Evolutionary conservation across 2,797 vertebrate genomes (phyloP), one percentile per base, ranked within the genome.

Genomic region (Acipenser transmontanus): DNA sequence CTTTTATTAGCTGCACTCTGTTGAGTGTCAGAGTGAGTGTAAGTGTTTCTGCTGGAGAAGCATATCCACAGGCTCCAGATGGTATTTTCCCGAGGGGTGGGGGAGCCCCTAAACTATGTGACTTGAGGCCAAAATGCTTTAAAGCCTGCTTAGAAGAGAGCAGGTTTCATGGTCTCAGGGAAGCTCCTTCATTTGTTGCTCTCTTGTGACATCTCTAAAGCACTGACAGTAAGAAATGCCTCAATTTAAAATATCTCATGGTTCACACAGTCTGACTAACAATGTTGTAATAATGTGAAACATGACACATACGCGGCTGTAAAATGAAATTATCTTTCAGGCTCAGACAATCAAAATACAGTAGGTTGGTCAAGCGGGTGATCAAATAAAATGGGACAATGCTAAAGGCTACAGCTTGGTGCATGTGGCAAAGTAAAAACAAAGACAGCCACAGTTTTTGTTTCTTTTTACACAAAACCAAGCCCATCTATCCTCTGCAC

Each of bases 1-100:
- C 69, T 67, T 72, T 76, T 70, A 71, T 69, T 74, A 70, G 64
- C 17, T 68, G 59, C 3, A 65, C 34, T 66, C 64, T 78, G 66
- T 67, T 64, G 56, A 67, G 49, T 0, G 1, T 68, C 59, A 50
- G 62, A 66, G 1, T 51, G 13, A 60, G 20, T 47, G 57, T 47
- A 64, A 57, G 2, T 7, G 62, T 70, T 51, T 14, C 68, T 59
- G 7, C 4, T 51, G 69, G 66, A 49, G 62, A 66, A 50, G 47
- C 48, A 66, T 52, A 34, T 14, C 13, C 68, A 0, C 0, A 12
- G 62, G 6, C 13, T 69, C 62, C 49, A 17, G 12, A 63, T 71
- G 66, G 67, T 49, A 51, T 47, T 8, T 5, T 66, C 34, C 62
- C 65, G 69, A 50, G 34, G 34, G 34, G 12, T n/a, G 54, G 54